Evolutionary conservation across 2,113 vertebrate species (phyloP), one percentile per base, ranked within the genome.

Genomic region (Onychostoma macrolepis): DNA sequence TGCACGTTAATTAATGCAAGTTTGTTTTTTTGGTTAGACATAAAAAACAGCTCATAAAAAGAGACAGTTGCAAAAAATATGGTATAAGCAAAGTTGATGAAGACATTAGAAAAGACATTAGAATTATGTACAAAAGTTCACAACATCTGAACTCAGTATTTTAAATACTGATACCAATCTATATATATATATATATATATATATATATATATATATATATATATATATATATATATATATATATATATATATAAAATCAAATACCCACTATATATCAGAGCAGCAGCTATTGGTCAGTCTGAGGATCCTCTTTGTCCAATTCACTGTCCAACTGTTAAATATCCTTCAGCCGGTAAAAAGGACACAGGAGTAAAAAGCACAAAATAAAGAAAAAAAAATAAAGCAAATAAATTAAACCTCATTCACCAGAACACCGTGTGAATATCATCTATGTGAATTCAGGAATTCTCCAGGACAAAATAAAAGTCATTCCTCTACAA

Each of bases 251-350:
- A 80, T 26, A 41, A 1, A 30, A n/a, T 69, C 10, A 21, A 94
- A 93, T 92, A 94, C 92, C 94, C 91, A 94, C 90, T 90, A 87
- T 93, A 95, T 61, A 94, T 94, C 95, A 96, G 97, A 96, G 96
- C 97, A 99, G 97, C 97, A 98, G 96, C 96, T 96, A 94, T 97
- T 98, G 97, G 98, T 98, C 97, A 96, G 96, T 96, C 93, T 96
- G 95, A 97, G 94, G 94, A 96, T 96, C 94, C 38, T 93, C 93
- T 90, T 92, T 92, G 90, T 95, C 94, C 91, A 87, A 94, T 92
- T 88, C 91, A 89, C 38, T 7, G 38, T 38, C 38, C 91, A 95
- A 95, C 92, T 94, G 93, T 95, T 95, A 96, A 96, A 95, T 95
- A 95, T 94, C 94, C 96, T 96, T 96, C 96, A 91, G 94, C 95